phyloP scores from a whole-genome alignment of 2,888 invertebrate species.

The Sympetrum striolatum region DNA sequence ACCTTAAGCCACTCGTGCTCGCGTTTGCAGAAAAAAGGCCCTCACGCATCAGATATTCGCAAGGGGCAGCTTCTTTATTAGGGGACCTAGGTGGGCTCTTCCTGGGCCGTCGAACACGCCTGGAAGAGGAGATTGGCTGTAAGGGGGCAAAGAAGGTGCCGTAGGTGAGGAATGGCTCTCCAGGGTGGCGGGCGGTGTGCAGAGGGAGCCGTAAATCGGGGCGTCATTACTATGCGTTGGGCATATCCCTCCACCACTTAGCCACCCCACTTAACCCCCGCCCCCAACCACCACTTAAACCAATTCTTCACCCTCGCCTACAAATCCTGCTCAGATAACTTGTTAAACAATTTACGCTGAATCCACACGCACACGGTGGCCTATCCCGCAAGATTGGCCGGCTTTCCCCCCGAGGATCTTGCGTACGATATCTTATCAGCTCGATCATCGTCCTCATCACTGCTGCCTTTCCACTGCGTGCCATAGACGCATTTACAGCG shows the following conservation, averaged over 20 bases:
- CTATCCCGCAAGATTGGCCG: too few species aligned
- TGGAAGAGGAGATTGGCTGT: not conserved
- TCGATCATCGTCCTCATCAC: too few species aligned
- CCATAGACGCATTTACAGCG: too few species aligned
- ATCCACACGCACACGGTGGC: too few species aligned
- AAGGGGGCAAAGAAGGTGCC: not conserved
- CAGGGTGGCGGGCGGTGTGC: not conserved
- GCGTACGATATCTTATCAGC: too few species aligned
- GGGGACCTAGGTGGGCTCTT: too few species aligned
- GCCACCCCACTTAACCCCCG: not conserved
- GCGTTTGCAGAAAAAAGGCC: not conserved
- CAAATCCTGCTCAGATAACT: not conserved
- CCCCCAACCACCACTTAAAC: too few species aligned
- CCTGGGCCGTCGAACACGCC: too few species aligned
- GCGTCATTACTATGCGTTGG: constrained; percentile 5
- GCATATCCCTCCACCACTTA: not conserved
- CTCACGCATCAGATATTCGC: not conserved
- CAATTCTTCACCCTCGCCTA: not conserved
- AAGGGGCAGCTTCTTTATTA: not conserved
- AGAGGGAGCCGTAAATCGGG: not conserved
- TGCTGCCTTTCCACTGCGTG: too few species aligned
- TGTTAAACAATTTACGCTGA: not conserved
- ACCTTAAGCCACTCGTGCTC: not conserved
- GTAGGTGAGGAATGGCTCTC: constrained; percentile 2
- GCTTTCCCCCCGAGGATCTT: too few species aligned